Evolutionary conservation across 2,113 vertebrate species (phyloP), one percentile per base, ranked within the genome.

Genomic region (Otocyon megalotis): DNA sequence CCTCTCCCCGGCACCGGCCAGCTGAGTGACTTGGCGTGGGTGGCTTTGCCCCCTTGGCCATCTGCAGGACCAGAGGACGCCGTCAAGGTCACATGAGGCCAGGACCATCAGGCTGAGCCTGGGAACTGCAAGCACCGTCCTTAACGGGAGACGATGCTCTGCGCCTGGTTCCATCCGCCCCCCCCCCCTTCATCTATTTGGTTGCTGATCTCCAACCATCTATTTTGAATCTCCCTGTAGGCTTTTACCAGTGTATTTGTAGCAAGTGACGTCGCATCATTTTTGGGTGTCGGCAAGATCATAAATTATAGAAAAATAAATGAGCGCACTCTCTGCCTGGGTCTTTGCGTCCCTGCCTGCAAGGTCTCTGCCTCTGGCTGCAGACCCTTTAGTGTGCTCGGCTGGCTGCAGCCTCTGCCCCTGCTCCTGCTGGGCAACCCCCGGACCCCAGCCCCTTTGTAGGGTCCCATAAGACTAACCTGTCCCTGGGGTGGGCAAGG

Each of bases 231-330:
- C 32, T 93, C 26, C 84, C 65, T 11, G 0, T 11, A 62, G 93
- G 65, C 50, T 86, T 88, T 92, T 53, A 74, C 22, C 26, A 65
- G 85, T 35, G n/a, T 87, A 62, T 93, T 63, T 88, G 77, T 53
- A 93, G 90, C 60, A 94, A 89, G 85, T 74, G 95, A 94, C 83
- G 67, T 89, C 0, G 4, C 56, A 81, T 88, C 90, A 76, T 74
- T 88, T 81, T 50, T 60, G 35, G 50, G 81, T 35, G n/a, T 14
- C 90, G 79, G 56, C 28, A 77, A 76, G 58, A 80, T 74, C 85
- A 83, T 90, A 87, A 97, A 93, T 97, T 93, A 87, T 56, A 72
- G 71, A 93, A 30, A 90, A 97, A 74, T 58, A 56, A 86, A 86
- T 9, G 30, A 77, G 76, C 8, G 14, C 7, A 3, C 20, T 63